Conservation (phyloP, 2,113 vertebrate species). For the Suricata suricatta region DNA sequence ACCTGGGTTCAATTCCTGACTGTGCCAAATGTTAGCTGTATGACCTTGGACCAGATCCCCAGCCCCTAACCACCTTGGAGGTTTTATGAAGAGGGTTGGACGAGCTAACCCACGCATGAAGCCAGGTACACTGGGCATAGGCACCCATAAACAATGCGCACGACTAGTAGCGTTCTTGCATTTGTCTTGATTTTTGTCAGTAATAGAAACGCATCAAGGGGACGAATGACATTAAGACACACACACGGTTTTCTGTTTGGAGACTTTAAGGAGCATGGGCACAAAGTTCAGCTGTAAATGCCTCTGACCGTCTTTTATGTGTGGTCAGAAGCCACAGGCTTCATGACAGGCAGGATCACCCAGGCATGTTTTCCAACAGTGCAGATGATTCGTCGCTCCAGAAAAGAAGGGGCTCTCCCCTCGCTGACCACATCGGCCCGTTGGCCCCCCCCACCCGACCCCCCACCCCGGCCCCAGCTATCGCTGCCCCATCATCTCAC, state of each 20-base stretch:
- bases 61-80: background rate
- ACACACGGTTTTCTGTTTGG: background rate
- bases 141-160: accelerated
- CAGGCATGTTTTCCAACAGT: background rate
- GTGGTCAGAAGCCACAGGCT: background rate
- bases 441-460: background rate
- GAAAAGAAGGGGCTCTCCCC: background rate
- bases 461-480: accelerated
- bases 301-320: background rate
- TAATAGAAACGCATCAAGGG: background rate
- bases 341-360: background rate
- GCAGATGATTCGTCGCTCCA: background rate
- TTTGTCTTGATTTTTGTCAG: background rate
- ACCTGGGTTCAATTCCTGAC: background rate
- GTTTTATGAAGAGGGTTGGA: background rate
- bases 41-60: background rate
- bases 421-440: background rate
- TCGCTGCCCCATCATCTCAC: background rate
- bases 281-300: background rate
- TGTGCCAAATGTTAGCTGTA: background rate
- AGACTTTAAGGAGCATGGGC: background rate
- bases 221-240: background rate
- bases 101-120: accelerated
- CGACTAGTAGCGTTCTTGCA: background rate
- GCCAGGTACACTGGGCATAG: background rate